A percentile compares a stretch with the other conserved stretches of the same genome.
These are phyloP conservation scores for Lepidothrix coronata DNA, from an alignment of 2,113 vertebrate species.

Conservation along the genomic window DNA sequence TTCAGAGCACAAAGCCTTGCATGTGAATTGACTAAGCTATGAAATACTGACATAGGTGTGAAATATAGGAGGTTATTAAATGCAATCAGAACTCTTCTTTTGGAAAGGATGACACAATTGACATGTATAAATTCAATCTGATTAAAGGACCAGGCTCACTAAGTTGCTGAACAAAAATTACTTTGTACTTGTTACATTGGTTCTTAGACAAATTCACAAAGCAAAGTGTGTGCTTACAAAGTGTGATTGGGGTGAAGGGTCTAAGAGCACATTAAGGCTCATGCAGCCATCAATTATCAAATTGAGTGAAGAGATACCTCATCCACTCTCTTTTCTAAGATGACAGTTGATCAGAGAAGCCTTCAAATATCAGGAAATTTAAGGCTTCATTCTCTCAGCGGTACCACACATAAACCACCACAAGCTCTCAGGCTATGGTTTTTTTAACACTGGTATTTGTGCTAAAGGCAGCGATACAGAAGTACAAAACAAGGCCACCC, in stretches of 20 bases:
- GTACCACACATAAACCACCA: background rate
- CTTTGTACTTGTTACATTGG: background rate
- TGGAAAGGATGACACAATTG: accelerated
- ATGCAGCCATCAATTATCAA: background rate
- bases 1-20: background rate
- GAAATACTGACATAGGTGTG: background rate
- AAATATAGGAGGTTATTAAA: background rate
- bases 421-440: background rate
- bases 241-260: background rate
- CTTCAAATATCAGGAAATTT: background rate
- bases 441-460: accelerated
- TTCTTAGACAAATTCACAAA: background rate
- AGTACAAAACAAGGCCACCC: background rate
- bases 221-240: background rate
- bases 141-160: background rate
- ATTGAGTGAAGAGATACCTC: background rate
- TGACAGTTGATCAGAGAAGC: background rate
- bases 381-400: background rate
- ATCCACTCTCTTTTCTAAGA: background rate
- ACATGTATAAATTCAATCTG: background rate
- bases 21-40: background rate
- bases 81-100: background rate
- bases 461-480: background rate
- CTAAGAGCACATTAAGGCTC: background rate
- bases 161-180: background rate